Conservation (phyloP, 2,113 vertebrate genomes). For the Daubentonia madagascariensis region DNA sequence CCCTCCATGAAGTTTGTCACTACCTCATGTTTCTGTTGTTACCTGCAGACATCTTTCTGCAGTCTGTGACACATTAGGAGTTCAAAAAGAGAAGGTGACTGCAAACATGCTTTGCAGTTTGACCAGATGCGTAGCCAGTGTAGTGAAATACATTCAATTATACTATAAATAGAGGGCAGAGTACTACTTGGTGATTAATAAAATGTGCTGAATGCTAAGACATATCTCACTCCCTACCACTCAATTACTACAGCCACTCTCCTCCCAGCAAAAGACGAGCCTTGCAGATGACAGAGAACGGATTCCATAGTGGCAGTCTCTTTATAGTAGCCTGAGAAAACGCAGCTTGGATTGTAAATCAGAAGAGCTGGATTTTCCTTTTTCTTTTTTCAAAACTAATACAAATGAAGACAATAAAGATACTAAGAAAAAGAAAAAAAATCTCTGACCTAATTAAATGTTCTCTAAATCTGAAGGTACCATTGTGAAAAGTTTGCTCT, state of each 20-base stretch:
- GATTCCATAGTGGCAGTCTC: background rate
- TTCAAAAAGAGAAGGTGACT: constrained; percentile 71
- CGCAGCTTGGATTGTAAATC: background rate
- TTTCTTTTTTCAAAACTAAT: background rate
- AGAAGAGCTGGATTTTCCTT: background rate
- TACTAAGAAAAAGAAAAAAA: background rate
- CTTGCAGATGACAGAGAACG: constrained; percentile 58
- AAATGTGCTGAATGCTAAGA: constrained; percentile 63
- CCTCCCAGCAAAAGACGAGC: constrained; percentile 43
- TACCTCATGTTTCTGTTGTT: constrained; percentile 16
- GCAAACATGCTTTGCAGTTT: constrained; percentile 76
- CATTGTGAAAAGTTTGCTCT: background rate
- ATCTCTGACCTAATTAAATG: background rate
- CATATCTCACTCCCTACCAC: constrained; percentile 50
- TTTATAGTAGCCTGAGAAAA: background rate
- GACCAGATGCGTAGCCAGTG: constrained; percentile 75
- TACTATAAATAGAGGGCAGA: constrained; percentile 79
- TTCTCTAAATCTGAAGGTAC: background rate
- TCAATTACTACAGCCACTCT: constrained; percentile 67
- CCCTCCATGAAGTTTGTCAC: background rate
- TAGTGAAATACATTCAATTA: constrained; percentile 70
- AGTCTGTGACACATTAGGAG: constrained; percentile 76
- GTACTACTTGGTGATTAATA: constrained; percentile 77
- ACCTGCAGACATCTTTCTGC: constrained; percentile 59
- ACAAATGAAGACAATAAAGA: background rate